A percentile compares a stretch with the other conserved stretches of the same genome.
Evolutionary conservation across 2,888 invertebrate species (phyloP).

Genomic region (Oxystoma pomonae): DNA sequence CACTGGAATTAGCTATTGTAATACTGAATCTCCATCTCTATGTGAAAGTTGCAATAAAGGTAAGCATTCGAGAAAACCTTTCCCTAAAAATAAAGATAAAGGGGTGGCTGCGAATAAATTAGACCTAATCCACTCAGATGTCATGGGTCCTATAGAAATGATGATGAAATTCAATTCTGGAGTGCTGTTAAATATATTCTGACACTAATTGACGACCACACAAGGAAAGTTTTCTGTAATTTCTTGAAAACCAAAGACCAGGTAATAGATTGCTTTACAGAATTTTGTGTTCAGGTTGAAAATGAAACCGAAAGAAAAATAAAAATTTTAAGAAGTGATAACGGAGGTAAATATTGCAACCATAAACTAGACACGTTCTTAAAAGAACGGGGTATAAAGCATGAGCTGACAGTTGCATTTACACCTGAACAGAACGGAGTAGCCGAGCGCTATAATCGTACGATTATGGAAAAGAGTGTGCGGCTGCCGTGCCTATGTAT

Average conservation of each 20-base stretch:
- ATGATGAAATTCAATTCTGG: constrained; percentile 19
- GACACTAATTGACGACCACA: constrained; percentile 16
- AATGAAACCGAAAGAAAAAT: constrained; percentile 31
- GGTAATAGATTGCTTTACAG: constrained; percentile 26
- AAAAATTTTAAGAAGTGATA: constrained; percentile 32
- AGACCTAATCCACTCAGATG: constrained; percentile 33
- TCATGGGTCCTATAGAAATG: constrained; percentile 26
- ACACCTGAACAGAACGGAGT: too few relatives aligned
- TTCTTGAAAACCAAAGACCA: constrained; percentile 33
- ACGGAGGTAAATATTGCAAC: constrained; percentile 32
- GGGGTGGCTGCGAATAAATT: constrained; percentile 25
- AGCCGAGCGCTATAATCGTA: too few relatives aligned
- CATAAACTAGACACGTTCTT: too few relatives aligned
- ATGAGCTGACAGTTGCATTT: too few relatives aligned
- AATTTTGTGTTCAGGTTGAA: constrained; percentile 29
- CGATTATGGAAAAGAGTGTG: too few relatives aligned
- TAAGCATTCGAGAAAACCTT: constrained; percentile 33
- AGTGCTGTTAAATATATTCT: constrained; percentile 20
- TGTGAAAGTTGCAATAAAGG: constrained; percentile 30
- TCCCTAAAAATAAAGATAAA: too few relatives aligned
- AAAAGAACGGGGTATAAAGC: too few relatives aligned
- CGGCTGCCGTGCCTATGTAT: too few relatives aligned
- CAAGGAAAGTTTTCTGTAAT: constrained; percentile 13
- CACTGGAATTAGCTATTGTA: constrained; percentile 6
- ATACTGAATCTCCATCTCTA: not conserved